Evolutionary conservation across 2,797 vertebrate genomes (phyloP), one percentile per base, ranked within the genome.

Genomic region (Leuciscus waleckii): DNA sequence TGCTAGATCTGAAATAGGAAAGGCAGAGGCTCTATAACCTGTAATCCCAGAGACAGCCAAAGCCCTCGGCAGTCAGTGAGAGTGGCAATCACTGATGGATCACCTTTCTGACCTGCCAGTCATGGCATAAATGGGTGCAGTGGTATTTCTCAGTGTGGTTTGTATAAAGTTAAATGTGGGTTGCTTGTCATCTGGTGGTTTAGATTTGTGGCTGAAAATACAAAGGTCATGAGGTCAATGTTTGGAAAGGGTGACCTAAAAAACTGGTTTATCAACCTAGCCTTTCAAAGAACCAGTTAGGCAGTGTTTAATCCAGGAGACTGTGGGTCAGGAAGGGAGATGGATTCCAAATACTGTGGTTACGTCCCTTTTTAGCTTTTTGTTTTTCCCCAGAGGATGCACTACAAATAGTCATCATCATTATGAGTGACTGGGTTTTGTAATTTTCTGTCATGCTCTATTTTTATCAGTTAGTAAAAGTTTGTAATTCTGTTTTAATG

Each of bases 1-100:
- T 79, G 83, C 87, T 79, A 87, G 86, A 89, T 87, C 83, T 86
- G 87, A 90, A 85, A 91, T 89, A 82, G 88, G 83, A 88, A 89
- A 89, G 78, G 78, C 76, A 78, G 75, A 86, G 87, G 86, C 85
- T 89, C 86, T 87, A 89, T 87, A 89, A 85, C 82, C 79, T 87
- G 78, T 74, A 81, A 79, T 71, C 68, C 77, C 71, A 61, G 39
- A 79, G 83, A 79, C 76, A 79, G 67, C 71, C 65, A 85, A 85
- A 80, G 82, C 78, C 82, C 78, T 87, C 78, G 16, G 67, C 73
- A 77, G 68, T 87, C 86, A 81, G 76, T 81, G 82, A 82, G 73
- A 84, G 79, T 32, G 82, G 78, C 78, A 76, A 85, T 85, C 83
- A 79, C 67, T 79, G 83, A 85, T 70, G 65, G 75, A 85, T 85